Percentiles rank a stretch among this genome's conserved stretches.
Conservation (phyloP, 2,113 vertebrate species). For the Channa maculata region DNA sequence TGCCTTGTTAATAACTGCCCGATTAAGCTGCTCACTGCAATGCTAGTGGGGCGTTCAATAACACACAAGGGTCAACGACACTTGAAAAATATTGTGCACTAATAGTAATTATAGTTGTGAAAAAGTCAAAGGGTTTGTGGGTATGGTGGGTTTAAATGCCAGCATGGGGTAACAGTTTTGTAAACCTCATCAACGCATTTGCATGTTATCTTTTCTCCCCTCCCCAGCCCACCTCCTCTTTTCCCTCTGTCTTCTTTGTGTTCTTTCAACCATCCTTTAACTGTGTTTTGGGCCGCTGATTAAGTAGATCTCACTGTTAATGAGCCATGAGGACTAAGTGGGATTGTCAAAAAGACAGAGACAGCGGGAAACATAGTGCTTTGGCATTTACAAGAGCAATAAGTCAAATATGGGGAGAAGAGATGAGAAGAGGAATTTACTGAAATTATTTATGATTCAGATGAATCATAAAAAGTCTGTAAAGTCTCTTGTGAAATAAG, state of each 20-base stretch:
- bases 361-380: conserved; percentile 55
- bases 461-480: not conserved
- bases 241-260: not conserved
- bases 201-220: conserved; percentile 19
- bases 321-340: conserved; percentile 70
- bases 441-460: not conserved
- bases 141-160: conserved; percentile 37
- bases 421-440: conserved; percentile 17
- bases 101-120: conserved; percentile 57
- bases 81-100: conserved; percentile 50
- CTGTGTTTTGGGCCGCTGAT: conserved; percentile 50
- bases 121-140: conserved; percentile 54
- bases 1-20: conserved; percentile 49
- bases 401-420: conserved; percentile 46
- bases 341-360: conserved; percentile 58
- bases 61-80: conserved; percentile 55
- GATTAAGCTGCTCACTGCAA: conserved; percentile 48
- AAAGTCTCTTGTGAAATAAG: too few relatives aligned
- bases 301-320: conserved; percentile 58
- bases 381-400: conserved; percentile 52
- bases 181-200: conserved; percentile 50
- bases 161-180: conserved; percentile 48
- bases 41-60: conserved; percentile 47
- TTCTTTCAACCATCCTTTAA: conserved; percentile 21
- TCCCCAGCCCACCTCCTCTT: too few relatives aligned